A percentile compares a stretch with the other conserved stretches of the same genome.
Conservation (phyloP, 2,888 invertebrate species). For the Sialis lutaria region DNA sequence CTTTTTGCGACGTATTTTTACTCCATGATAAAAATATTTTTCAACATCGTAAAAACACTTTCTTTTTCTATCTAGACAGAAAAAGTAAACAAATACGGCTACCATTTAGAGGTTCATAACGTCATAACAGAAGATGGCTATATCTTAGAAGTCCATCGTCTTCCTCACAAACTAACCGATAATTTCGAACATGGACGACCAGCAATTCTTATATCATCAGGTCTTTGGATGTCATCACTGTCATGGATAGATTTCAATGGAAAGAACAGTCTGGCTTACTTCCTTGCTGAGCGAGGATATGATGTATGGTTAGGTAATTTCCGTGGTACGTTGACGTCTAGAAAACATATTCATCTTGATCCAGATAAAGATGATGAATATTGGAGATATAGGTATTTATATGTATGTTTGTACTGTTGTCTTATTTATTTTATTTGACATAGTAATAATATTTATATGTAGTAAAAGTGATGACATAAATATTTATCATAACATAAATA, state of each 20-base stretch:
- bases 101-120: slow-evolving; percentile 2
- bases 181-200: slow-evolving; percentile 23
- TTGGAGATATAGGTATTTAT: slow-evolving; percentile 36
- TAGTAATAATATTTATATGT: too few relatives aligned
- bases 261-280: slow-evolving; percentile 34
- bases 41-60: too few relatives aligned
- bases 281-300: slow-evolving; percentile 47
- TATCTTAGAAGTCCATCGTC: slow-evolving; percentile 2
- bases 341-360: slow-evolving; percentile 30
- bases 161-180: neutral
- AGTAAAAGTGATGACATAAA: too few relatives aligned
- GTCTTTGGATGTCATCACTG: slow-evolving; percentile 52
- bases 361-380: slow-evolving; percentile 28
- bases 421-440: too few relatives aligned
- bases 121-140: slow-evolving; percentile 4
- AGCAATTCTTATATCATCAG: slow-evolving; percentile 47
- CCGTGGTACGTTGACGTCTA: slow-evolving; percentile 53
- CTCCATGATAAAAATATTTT: too few relatives aligned
- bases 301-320: slow-evolving; percentile 73
- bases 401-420: too few relatives aligned
- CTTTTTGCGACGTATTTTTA: too few relatives aligned
- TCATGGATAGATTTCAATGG: slow-evolving; percentile 60
- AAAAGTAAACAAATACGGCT: slow-evolving; percentile 1
- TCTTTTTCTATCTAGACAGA: neutral
- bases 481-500: too few relatives aligned